These are phyloP conservation scores for Orussus abietinus DNA, from an alignment of 1,140 invertebrate genomes.

Conservation along the genomic window DNA sequence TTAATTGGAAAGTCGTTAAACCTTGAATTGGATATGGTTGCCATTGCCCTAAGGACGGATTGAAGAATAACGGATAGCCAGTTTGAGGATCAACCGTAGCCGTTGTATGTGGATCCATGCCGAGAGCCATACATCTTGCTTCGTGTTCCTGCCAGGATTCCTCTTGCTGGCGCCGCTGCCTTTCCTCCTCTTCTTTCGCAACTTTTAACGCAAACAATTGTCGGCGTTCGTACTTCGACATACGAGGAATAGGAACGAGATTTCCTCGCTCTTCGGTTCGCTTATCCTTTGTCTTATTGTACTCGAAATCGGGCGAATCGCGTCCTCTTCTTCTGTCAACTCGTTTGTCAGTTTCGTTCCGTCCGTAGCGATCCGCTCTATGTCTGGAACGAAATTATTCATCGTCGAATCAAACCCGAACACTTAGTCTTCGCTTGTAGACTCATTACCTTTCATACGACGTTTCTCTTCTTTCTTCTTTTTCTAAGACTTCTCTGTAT, in stretches of 20 bases:
- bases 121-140: conserved; percentile 59
- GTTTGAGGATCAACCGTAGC: conserved; percentile 56
- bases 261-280: conserved; percentile 40
- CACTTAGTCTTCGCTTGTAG: conserved; percentile 11
- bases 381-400: conserved; percentile 25
- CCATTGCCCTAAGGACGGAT: conserved; percentile 61
- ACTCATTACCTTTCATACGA: conserved; percentile 49
- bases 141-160: conserved; percentile 64
- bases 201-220: conserved; percentile 75
- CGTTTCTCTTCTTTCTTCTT: conserved; percentile 42
- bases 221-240: conserved; percentile 69
- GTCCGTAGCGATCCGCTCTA: conserved; percentile 36
- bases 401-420: conserved; percentile 1
- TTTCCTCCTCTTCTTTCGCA: conserved; percentile 65
- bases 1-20: conserved; percentile 12
- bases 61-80: conserved; percentile 59
- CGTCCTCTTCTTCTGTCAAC: conserved; percentile 42
- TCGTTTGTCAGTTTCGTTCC: conserved; percentile 40
- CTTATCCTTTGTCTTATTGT: conserved; percentile 42
- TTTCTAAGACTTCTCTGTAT: conserved; percentile 53
- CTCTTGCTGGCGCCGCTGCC: conserved; percentile 59
- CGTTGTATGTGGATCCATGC: conserved; percentile 57
- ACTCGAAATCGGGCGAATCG: conserved; percentile 46
- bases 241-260: conserved; percentile 46
- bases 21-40: conserved; percentile 54